Evolutionary conservation across 2,113 vertebrate genomes (phyloP), one percentile per base, ranked within the genome.

Genomic region (Lophochroa leadbeateri): DNA sequence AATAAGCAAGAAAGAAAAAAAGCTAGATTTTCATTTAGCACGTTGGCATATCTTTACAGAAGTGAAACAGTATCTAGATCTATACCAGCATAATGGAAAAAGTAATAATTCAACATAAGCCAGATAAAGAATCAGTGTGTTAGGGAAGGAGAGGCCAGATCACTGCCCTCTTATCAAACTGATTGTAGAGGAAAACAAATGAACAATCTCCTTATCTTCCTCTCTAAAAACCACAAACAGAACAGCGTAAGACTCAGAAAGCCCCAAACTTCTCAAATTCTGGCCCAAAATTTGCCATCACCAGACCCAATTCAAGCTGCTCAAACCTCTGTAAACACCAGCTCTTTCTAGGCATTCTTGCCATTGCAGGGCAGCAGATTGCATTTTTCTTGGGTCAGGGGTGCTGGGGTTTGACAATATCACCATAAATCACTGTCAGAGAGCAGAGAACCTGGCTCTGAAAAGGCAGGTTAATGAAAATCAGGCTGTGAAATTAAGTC

Each of bases 381-480:
- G 95, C 69, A 67, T 93, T 92, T 97, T 97, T 95, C 96, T 94
- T 92, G 81, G 69, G 72, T 46, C 33, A 63, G 68, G 71, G 49
- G 67, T 96, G 94, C 93, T 90, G 72, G 76, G 57, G 91, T 95
- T 95, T 76, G 90, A 94, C 94, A 97, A 60, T 64, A 92, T n/a
- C 1, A 4, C 67, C 90, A 86, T 97, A 97, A 98, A 96, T 98
- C 97, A 97, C 82, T 64, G 57, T 90, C 97, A 96, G 89, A 83
- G 97, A 97, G 95, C 88, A 95, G 90, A 92, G 81, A 89, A 93
- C 82, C 84, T 27, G 43, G 61, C 88, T 92, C 94, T 97, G 96
- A 95, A 97, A 97, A 97, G 87, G 61, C 35, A 69, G 88, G 96
- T 98, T 98, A 98, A 98, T 98, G 97, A 98, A 98, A 97, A 95